Evolutionary conservation across 2,888 invertebrate species (phyloP), one percentile per base, ranked within the genome.

Genomic region (Notocelia uddmanniana): DNA sequence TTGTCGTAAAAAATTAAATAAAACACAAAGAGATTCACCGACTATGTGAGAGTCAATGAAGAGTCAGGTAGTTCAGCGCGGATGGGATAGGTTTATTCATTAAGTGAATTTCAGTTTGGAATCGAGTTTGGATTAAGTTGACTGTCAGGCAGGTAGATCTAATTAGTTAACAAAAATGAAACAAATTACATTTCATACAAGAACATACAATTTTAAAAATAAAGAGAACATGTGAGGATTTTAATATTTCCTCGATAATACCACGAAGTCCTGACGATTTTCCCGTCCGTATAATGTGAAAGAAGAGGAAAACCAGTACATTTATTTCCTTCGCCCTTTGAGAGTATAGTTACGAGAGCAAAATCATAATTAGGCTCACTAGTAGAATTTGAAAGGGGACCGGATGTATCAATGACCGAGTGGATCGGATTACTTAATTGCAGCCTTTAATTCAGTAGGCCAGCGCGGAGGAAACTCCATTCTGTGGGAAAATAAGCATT

Each of bases 21-120:
- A 87, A 90, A 89, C 87, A 89, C 91, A 91, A 89, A 85, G 83
- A 88, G 85, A 90, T 89, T 89, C 89, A 88, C 89, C 88, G 89
- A 89, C 88, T 88, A 85, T 57, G 83, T 87, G 86, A 87, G 81
- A 89, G 90, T 89, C 89, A 91, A 89, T 89, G 84, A 86, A 89
- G 83, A 83, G 83, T 83, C 88, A 89, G 89, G 90, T 90, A 89
- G 89, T 81, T 77, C 80, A 76, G 75, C 73, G 67, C 64, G 73
- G 75, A 55, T 18, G 73, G 62, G 76, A 73, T 77, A 73, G 73
- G 68, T 74, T 73, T 76, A 76, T 75, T 76, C 73, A 54, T 57
- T 72, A 34, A 34, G 73, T 72, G 74, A 75, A 74, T 74, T 74
- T 64, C 69, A 59, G 66, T 67, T 72, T 68, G 72, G 34, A 57